A percentile compares a stretch with the other conserved stretches of the same genome.
phyloP scores from a whole-genome alignment of 2,888 invertebrate genomes.

The Sipha maydis region DNA sequence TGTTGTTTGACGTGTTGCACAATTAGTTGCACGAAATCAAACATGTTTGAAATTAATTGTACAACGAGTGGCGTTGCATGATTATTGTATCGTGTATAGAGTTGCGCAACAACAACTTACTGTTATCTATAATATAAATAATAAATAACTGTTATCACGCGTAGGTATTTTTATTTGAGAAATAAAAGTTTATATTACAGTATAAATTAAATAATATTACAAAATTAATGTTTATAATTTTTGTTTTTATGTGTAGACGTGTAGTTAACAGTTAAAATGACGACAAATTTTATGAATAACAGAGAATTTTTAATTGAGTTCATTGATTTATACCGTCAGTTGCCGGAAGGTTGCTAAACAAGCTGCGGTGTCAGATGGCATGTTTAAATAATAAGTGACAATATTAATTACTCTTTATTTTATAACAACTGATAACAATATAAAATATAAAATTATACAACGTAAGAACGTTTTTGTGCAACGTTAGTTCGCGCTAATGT shows the following conservation, averaged over 20 bases:
- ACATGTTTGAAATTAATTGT: constrained; percentile 20
- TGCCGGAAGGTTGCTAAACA: no score
- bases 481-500: not conserved
- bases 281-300: no score
- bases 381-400: not conserved
- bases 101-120: not conserved
- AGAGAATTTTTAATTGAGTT: no score
- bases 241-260: no score
- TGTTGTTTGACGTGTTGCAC: constrained; percentile 20
- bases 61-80: not conserved
- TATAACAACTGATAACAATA: no score
- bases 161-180: not conserved
- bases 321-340: no score
- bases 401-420: no score
- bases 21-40: constrained; percentile 16
- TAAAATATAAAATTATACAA: not conserved
- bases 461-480: not conserved
- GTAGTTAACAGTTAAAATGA: no score
- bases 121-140: no score
- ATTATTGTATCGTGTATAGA: constrained; percentile 2
- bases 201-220: no score
- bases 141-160: constrained; percentile 2
- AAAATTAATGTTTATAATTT: no score
- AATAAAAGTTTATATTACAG: no score
- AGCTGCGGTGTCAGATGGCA: not conserved